Evolutionary conservation across 2,888 invertebrate genomes (phyloP).

Genomic region (Brachynemurus nebulosus): DNA sequence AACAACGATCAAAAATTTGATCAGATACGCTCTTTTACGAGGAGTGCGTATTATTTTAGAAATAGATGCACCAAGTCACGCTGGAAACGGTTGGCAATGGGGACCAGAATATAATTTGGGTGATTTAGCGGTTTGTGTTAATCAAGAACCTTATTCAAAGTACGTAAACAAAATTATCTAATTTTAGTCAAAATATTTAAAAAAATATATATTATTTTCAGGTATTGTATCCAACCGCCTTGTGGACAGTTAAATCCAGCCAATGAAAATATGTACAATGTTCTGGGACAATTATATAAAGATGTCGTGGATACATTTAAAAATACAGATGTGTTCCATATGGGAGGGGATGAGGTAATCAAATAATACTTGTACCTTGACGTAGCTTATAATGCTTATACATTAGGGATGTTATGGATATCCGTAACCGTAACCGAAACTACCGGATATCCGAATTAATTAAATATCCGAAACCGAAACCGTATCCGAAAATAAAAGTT

Average conservation of each 20-base stretch:
- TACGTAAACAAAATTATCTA: neutral
- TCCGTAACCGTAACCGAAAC: no score
- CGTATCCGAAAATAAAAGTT: no score
- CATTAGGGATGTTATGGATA: no score
- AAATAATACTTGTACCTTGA: no score
- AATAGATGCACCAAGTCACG: conserved; percentile 79
- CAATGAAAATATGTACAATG: conserved; percentile 52
- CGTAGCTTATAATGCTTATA: no score
- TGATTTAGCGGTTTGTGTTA: conserved; percentile 50
- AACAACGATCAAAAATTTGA: conserved; percentile 48
- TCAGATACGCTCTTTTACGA: conserved; percentile 60
- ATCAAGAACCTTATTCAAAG: conserved; percentile 52
- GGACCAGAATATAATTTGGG: conserved; percentile 45
- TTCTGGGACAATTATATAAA: conserved; percentile 52
- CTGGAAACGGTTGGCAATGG: conserved; percentile 79
- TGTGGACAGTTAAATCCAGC: conserved; percentile 75
- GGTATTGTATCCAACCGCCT: conserved; percentile 63
- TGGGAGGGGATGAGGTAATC: conserved; percentile 79
- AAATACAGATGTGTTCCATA: conserved; percentile 50
- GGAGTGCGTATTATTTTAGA: conserved; percentile 80
- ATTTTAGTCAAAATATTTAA: neutral
- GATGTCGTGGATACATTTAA: conserved; percentile 48
- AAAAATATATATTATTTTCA: neutral
- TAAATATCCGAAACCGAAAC: no score
- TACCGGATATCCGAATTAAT: no score